Base-by-base conservation (phyloP, 2,113 vertebrate genomes). In the Phalacrocorax carbo region DNA sequence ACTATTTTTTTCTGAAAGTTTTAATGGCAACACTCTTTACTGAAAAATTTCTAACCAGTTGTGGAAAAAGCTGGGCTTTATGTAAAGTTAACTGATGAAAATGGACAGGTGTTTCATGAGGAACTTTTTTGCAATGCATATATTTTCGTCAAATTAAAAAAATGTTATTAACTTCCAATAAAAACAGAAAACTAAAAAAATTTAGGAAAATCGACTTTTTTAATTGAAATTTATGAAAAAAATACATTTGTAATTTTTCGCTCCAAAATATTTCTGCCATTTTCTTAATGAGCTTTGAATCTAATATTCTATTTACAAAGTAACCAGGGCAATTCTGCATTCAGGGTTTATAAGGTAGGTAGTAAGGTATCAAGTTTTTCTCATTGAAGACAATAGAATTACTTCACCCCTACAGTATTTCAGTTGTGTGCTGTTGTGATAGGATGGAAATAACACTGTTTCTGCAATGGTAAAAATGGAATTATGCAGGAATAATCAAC, bases 61-160 rank as follows among this genome's bases (percentile, higher is more conserved):
- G n/a, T n/a, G n/a, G n/a, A 80, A 88, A 82, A 84, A 82, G 4
- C 1, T 55, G 5, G 2, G 4, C 1, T 75, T 77, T 73, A 32
- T 44, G 12, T 49, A 40, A 48, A 73, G 3, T 16, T 62, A 36
- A 44, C 12, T 61, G 66, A 15, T 61, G 6, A 92, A 88, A 90
- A 85, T 34, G 6, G 25, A 46, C 10, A 36, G 32, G 2, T 20
- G 7, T 69, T 77, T 86, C 19, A 54, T 44, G 18, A 65, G 7
- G 15, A 88, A 55, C 0, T 10, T 57, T 72, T 88, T 44, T 93
- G 11, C 20, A 65, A n/a, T 3, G 1, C 0, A 0, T 9, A 3
- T 30, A 21, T 57, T 80, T 79, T 66, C 58, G 73, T 91, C 36
- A 75, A 49, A 62, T 25, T 8, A 30, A 75, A 44, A 6, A 30